These are phyloP conservation scores for Orgyia antiqua DNA, from an alignment of 2,888 invertebrate genomes.

Conservation along the genomic window DNA sequence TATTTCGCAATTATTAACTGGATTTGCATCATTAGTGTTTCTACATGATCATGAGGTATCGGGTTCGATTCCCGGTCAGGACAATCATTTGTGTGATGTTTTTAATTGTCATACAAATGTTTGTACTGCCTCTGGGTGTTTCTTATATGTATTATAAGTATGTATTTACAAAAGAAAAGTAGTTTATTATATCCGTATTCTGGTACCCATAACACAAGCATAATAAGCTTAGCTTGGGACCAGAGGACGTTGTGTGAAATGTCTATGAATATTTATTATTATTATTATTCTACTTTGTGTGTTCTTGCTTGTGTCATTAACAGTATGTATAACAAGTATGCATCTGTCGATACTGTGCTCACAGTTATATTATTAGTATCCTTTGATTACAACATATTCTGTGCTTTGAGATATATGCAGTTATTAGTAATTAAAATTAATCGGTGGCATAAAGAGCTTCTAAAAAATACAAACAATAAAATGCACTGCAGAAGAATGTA, in stretches of 20 bases:
- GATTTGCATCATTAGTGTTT: not conserved
- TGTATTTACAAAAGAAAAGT: too few relatives aligned
- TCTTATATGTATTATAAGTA: too few relatives aligned
- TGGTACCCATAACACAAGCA: too few relatives aligned
- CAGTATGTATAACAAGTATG: not conserved
- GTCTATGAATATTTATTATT: too few relatives aligned
- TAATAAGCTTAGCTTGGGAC: too few relatives aligned
- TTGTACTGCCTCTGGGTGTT: too few relatives aligned
- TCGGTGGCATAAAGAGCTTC: slow-evolving; percentile 7
- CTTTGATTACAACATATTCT: slow-evolving; percentile 10
- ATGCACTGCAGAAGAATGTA: slow-evolving; percentile 2
- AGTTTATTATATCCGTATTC: too few relatives aligned
- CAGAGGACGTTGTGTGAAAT: too few relatives aligned
- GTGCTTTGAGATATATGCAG: slow-evolving; percentile 2
- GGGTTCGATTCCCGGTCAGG: too few relatives aligned
- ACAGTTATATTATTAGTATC: not conserved
- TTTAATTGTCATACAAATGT: too few relatives aligned
- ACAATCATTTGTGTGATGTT: too few relatives aligned
- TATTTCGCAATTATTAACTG: not conserved
- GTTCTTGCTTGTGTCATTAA: not conserved
- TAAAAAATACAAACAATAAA: not conserved
- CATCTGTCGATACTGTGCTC: not conserved
- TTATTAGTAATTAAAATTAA: slow-evolving; percentile 6
- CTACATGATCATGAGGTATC: too few relatives aligned
- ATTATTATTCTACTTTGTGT: not conserved